Conservation (phyloP, 2,888 invertebrate species). For the Iselma pallidipennis region DNA sequence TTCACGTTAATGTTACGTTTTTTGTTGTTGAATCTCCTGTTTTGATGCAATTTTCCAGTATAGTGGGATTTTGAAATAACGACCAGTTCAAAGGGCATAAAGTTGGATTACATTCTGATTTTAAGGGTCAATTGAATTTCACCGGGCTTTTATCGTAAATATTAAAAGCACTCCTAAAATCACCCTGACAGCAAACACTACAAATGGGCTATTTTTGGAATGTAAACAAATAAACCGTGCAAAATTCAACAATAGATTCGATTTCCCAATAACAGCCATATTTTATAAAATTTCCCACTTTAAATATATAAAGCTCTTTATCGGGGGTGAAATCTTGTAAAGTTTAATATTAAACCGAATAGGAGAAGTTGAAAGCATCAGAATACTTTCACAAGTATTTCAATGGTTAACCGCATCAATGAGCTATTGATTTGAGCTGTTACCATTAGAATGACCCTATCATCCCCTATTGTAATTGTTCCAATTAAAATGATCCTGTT, state of each 20-base stretch:
- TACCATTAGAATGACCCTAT: background rate
- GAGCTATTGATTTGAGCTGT: background rate
- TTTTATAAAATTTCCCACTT: background rate
- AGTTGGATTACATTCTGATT: background rate
- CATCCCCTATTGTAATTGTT: background rate
- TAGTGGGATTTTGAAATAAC: no score
- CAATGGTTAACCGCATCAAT: background rate
- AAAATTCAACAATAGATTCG: background rate
- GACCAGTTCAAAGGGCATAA: background rate
- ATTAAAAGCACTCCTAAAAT: background rate
- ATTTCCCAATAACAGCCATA: background rate
- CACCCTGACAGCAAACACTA: background rate
- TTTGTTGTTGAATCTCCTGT: background rate
- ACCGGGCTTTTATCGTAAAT: background rate
- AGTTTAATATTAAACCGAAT: background rate
- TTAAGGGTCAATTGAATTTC: background rate
- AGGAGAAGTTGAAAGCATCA: background rate
- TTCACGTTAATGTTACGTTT: no score
- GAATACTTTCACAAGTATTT: background rate
- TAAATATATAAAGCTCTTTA: background rate
- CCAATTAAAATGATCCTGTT: background rate
- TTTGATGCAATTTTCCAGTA: background rate
- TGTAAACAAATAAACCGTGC: background rate
- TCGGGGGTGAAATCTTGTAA: background rate
- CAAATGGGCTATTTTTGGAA: background rate